phyloP scores from a whole-genome alignment of 2,888 invertebrate species.

The Amphimallon solstitiale region DNA sequence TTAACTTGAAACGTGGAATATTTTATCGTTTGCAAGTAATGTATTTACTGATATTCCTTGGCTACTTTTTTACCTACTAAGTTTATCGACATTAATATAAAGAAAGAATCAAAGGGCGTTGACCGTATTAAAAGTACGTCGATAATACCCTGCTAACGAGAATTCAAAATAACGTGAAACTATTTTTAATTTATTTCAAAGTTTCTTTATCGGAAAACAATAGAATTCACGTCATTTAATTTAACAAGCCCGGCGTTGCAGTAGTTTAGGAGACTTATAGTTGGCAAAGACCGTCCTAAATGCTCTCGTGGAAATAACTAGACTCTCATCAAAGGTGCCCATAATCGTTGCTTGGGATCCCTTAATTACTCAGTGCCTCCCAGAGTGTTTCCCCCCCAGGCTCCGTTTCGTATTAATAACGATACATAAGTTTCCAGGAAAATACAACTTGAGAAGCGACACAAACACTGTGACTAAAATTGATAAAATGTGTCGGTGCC shows the following conservation, averaged over 20 bases:
- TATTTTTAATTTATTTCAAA: background rate
- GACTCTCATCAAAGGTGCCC: conserved; percentile 35
- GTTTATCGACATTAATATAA: too few relatives aligned
- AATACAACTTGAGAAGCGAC: too few relatives aligned
- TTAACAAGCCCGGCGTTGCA: background rate
- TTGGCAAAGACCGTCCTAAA: conserved; percentile 30
- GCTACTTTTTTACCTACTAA: too few relatives aligned
- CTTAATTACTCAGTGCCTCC: conserved; percentile 24
- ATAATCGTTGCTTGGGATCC: conserved; percentile 32
- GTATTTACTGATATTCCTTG: too few relatives aligned
- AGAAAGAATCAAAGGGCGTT: too few relatives aligned
- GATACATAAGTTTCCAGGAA: conserved; percentile 15
- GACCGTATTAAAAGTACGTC: too few relatives aligned
- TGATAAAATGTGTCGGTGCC: too few relatives aligned
- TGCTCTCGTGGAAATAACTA: conserved; percentile 37
- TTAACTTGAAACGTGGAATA: too few relatives aligned
- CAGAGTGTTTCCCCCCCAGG: background rate
- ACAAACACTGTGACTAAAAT: too few relatives aligned
- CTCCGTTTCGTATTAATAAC: conserved; percentile 36
- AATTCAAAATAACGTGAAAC: background rate
- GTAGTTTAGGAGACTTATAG: conserved; percentile 15
- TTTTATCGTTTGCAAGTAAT: too few relatives aligned
- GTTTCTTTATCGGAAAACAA: conserved; percentile 9
- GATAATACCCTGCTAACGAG: too few relatives aligned
- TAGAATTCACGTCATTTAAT: conserved; percentile 14